Evolutionary conservation across 64 coral and sea anemone genomes (phyloP).

Genomic region (Montipora efflorescens): DNA sequence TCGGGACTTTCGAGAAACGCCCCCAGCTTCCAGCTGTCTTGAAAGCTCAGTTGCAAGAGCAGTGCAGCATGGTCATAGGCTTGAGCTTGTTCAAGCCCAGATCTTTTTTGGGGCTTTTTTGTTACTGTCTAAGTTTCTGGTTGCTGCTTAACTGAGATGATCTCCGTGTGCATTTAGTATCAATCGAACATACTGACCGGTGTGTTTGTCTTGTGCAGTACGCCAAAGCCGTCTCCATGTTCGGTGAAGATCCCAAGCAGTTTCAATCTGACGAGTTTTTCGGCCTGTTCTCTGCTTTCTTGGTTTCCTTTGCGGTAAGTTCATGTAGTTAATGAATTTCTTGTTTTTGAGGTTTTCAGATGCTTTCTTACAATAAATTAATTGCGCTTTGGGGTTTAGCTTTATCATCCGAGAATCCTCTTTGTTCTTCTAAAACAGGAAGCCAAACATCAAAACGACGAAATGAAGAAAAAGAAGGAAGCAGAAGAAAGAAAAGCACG

Average conservation of each 20-base stretch:
- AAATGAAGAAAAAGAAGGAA: conserved; percentile 94
- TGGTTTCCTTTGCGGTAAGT: conserved; percentile 97
- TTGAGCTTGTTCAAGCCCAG: too few relatives aligned
- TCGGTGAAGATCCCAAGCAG: conserved; percentile 95
- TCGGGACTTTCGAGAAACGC: too few relatives aligned
- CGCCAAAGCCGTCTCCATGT: conserved; percentile 82
- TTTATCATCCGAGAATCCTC: not conserved
- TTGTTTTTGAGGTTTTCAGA: not conserved
- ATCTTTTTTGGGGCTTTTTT: too few relatives aligned
- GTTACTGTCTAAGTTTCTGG: too few relatives aligned
- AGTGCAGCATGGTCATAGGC: too few relatives aligned
- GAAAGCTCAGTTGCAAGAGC: too few relatives aligned
- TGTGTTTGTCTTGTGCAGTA: conserved; percentile 70
- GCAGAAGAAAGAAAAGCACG: conserved; percentile 88
- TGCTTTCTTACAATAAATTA: not conserved
- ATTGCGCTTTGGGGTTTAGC: not conserved
- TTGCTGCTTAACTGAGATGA: too few relatives aligned
- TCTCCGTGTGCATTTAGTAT: too few relatives aligned
- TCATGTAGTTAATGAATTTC: not conserved
- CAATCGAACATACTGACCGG: not conserved
- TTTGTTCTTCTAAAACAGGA: conserved; percentile 59
- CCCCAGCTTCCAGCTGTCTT: too few relatives aligned
- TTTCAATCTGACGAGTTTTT: conserved; percentile 93
- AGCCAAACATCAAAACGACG: conserved; percentile 97
- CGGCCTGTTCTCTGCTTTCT: conserved; percentile 92